Evolutionary conservation across 1,140 invertebrate species (phyloP).

Genomic region (Drosophila lacertosa): DNA sequence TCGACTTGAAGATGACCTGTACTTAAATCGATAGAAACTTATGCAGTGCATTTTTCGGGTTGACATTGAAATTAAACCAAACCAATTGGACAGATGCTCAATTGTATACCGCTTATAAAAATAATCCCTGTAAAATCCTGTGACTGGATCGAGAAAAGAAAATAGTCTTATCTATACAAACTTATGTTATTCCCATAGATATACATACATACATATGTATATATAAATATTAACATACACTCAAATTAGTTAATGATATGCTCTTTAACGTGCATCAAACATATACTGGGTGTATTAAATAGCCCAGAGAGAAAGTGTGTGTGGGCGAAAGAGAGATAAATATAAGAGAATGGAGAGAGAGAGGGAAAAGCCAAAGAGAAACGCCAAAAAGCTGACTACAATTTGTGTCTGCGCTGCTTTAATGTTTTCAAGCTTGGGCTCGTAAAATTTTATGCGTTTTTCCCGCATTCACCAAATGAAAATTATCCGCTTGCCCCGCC

Average conservation of each 20-base stretch:
- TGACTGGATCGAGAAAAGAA: too few relatives aligned
- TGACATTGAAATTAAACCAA: too few relatives aligned
- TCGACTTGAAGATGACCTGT: background rate
- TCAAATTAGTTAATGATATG: background rate
- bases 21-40: background rate
- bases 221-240: background rate
- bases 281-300: conserved; percentile 7
- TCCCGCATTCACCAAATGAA: conserved; percentile 76
- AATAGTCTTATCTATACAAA: background rate
- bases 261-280: background rate
- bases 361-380: conserved; percentile 1
- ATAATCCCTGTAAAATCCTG: too few relatives aligned
- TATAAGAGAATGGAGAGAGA: conserved; percentile 14
- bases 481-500: conserved; percentile 66
- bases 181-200: too few relatives aligned
- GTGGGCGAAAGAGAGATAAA: background rate
- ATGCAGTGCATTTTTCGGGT: too few relatives aligned
- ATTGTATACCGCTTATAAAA: too few relatives aligned
- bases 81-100: too few relatives aligned
- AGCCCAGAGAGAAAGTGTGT: conserved; percentile 7
- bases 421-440: conserved; percentile 65
- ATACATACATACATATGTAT: too few relatives aligned
- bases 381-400: conserved; percentile 75
- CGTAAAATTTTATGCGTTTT: conserved; percentile 83
- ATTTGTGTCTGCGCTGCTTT: conserved; percentile 61